phyloP scores from a whole-genome alignment of 1,140 invertebrate genomes.

The Bombus huntii region DNA sequence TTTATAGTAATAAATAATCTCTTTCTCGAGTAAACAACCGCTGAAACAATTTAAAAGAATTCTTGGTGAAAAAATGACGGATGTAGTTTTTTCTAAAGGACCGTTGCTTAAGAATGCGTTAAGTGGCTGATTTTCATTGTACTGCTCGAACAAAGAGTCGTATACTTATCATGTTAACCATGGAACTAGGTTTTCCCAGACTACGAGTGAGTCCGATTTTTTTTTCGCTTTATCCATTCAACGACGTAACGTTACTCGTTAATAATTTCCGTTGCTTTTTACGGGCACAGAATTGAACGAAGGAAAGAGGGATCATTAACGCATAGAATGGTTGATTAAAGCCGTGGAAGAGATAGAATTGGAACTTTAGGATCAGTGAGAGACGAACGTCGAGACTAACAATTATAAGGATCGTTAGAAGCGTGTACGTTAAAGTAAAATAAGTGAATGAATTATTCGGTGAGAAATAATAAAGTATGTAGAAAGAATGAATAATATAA shows the following conservation, averaged over 20 bases:
- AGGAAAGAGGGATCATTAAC: constrained; percentile 5
- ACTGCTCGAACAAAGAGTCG: neutral
- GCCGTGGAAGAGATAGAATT: neutral
- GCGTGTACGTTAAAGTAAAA: neutral
- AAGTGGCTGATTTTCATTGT: constrained; percentile 2
- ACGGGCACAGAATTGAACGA: neutral
- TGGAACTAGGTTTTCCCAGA: constrained; percentile 30
- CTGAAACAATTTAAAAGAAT: neutral
- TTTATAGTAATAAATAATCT: no score
- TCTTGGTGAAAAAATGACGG: neutral
- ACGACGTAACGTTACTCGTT: constrained; percentile 23
- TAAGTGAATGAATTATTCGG: constrained; percentile 2
- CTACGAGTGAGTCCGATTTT: neutral
- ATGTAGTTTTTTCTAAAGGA: neutral
- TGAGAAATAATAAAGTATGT: neutral
- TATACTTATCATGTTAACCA: constrained; percentile 16
- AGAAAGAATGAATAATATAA: neutral
- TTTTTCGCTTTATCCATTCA: neutral
- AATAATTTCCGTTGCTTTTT: constrained; percentile 39
- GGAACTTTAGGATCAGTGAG: neutral
- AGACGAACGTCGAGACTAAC: neutral
- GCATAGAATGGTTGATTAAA: neutral
- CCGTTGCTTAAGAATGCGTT: neutral
- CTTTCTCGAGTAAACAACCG: no score
- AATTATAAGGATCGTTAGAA: neutral